Conservation (phyloP, 1,140 invertebrate genomes). For the Macrocentrus cingulum region DNA sequence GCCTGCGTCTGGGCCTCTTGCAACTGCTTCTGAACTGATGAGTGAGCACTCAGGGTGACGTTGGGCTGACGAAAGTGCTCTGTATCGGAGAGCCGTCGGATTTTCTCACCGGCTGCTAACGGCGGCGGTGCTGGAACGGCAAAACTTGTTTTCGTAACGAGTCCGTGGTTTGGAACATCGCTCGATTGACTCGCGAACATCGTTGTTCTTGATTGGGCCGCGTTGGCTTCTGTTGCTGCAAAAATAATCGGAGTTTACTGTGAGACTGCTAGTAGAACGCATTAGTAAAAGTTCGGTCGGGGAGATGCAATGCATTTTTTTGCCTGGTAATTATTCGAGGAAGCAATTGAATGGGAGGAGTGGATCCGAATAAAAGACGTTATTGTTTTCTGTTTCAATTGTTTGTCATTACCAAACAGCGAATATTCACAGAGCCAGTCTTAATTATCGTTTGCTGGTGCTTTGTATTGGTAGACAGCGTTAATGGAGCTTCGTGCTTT, state of each 20-base stretch:
- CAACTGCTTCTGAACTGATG: slow-evolving; percentile 56
- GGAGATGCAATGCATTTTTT: too few relatives aligned
- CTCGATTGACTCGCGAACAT: slow-evolving; percentile 56
- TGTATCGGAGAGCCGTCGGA: slow-evolving; percentile 65
- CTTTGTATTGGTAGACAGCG: slow-evolving; percentile 6
- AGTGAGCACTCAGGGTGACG: slow-evolving; percentile 54
- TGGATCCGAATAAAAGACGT: slow-evolving; percentile 19
- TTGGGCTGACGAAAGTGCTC: slow-evolving; percentile 65
- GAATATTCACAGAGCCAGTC: slow-evolving; percentile 5
- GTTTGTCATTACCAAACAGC: slow-evolving; percentile 7
- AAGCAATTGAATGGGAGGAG: slow-evolving; percentile 6
- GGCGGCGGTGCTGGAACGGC: slow-evolving; percentile 65
- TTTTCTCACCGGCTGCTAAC: slow-evolving; percentile 58
- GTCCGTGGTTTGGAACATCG: slow-evolving; percentile 50
- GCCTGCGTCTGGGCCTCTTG: slow-evolving; percentile 63
- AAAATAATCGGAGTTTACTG: slow-evolving; percentile 21
- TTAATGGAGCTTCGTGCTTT: background rate
- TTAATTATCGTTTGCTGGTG: slow-evolving; percentile 6
- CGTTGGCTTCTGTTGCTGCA: slow-evolving; percentile 61
- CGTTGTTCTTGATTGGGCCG: slow-evolving; percentile 56
- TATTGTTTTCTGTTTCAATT: background rate
- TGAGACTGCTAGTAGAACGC: background rate
- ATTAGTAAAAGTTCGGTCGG: too few relatives aligned
- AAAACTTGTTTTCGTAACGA: slow-evolving; percentile 62
- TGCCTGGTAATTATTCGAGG: background rate